Base-by-base conservation (phyloP, 2,888 invertebrate species). In the Magallana nippona region DNA sequence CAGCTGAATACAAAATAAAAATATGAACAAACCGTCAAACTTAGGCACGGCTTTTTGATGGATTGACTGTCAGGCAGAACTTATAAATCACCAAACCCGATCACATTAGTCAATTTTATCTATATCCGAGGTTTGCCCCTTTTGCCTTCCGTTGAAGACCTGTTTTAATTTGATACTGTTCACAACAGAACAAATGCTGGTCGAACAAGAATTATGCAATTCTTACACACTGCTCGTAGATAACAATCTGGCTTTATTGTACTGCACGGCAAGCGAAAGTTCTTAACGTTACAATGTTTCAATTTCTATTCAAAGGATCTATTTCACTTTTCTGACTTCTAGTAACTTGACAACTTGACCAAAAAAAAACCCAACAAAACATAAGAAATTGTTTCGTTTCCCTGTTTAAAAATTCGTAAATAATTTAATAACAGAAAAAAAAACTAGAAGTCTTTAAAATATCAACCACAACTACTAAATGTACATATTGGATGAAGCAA, bases 61-160 rank as follows among this genome's bases (percentile, higher is more conserved):
- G 71, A 71, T 71, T 27, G 71, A 71, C 15, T 71, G 71, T 71
- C 71, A 71, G 15, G 17, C 27, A 8, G 32, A 32, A 71, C 27
- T 71, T 71, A 71, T 71, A 71, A 71, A 71, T 71, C 71, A 71
- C 71, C 15, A 22, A 71, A 27, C 15, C 22, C 71, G 32, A 71
- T 71, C 71, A 27, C 71, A 71, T 71, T 71, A 71, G 71, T 71
- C 71, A 71, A 71, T 71, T 71, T 71, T 71, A 71, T 71, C 71
- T 71, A 71, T 71, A 71, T 71, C 71, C 71, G 11, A 27, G 71
- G 71, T 71, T 13, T 22, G 15, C 71, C 22, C 71, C 27, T 32
- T 71, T 71, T 71, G 32, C 71, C 71, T 71, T 22, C 1, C 13
- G 71, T 71, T 32, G 71, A 15, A 71, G 71, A 71, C 32, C 71